Percentiles rank a stretch among this genome's conserved stretches.
These are phyloP conservation scores for Odobenus rosmarus DNA, from an alignment of 2,113 vertebrate genomes.

Conservation along the genomic window DNA sequence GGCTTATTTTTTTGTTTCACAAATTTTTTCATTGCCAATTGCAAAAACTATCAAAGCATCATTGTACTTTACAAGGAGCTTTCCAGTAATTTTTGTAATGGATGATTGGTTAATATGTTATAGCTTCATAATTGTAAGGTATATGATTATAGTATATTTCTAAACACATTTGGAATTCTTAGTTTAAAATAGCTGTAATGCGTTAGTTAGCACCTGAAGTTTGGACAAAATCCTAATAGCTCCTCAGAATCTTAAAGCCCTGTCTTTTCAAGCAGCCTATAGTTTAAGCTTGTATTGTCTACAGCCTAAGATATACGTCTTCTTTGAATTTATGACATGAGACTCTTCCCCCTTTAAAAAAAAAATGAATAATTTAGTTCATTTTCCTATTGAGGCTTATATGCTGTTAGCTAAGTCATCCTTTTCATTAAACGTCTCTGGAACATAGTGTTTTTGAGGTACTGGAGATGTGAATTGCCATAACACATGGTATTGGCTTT, in stretches of 20 bases:
- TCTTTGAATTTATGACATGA: neutral
- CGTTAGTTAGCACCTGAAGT: neutral
- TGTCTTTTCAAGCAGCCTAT: conserved; percentile 16
- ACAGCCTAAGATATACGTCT: neutral
- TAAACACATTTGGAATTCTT: neutral
- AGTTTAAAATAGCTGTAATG: conserved; percentile 13
- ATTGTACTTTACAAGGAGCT: neutral
- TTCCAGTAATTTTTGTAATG: conserved; percentile 26
- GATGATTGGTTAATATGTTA: neutral
- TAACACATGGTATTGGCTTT: neutral
- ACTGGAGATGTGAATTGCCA: neutral
- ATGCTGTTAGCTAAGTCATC: neutral
- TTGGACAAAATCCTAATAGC: conserved; percentile 10
- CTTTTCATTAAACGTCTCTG: conserved; percentile 9
- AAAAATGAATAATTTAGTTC: neutral
- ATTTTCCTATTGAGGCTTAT: neutral
- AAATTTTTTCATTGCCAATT: conserved; percentile 10
- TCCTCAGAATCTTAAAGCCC: neutral
- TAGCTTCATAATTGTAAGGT: conserved; percentile 52
- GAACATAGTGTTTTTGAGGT: neutral
- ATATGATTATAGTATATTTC: neutral
- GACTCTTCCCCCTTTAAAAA: neutral
- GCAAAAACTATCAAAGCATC: conserved; percentile 1
- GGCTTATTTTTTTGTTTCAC: conserved; percentile 19
- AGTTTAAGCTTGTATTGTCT: conserved; percentile 15